phyloP scores from a whole-genome alignment of 2,797 vertebrate genomes.

The Onychomys leucogaster region DNA sequence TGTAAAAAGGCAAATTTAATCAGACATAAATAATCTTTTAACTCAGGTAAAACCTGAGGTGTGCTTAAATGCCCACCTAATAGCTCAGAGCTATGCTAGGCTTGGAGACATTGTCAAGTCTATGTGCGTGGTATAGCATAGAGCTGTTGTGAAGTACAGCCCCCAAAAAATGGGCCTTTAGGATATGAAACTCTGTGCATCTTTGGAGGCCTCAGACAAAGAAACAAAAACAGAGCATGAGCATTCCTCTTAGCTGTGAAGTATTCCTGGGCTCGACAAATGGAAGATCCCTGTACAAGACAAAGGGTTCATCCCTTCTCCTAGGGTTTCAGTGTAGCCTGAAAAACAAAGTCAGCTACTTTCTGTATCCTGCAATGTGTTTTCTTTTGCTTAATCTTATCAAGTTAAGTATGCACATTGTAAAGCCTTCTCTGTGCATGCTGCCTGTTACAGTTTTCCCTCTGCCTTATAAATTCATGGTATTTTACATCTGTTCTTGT shows the following conservation, averaged over 20 bases:
- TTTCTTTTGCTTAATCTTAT: constrained; percentile 36
- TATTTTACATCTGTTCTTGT: constrained; percentile 82
- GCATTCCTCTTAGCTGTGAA: constrained; percentile 50
- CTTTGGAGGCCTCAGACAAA: constrained; percentile 50
- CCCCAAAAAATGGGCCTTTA: not conserved
- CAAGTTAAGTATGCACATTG: not conserved
- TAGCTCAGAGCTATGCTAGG: not conserved
- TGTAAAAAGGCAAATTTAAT: constrained; percentile 79
- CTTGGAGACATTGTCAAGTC: constrained; percentile 67
- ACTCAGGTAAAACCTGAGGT: constrained; percentile 71
- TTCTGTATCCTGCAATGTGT: not conserved
- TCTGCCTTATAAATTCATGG: constrained; percentile 27
- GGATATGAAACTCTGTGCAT: constrained; percentile 53
- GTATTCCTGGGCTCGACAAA: constrained; percentile 74
- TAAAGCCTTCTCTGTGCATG: not conserved
- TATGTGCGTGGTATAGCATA: not conserved
- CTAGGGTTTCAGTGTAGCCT: constrained; percentile 51
- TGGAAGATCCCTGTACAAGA: constrained; percentile 62
- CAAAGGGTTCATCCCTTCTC: constrained; percentile 6
- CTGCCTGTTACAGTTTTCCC: not conserved
- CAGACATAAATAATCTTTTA: constrained; percentile 80
- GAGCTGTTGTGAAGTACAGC: not conserved
- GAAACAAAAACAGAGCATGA: constrained; percentile 57
- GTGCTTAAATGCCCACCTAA: constrained; percentile 26
- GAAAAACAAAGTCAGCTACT: not conserved